These are phyloP conservation scores for Microtus ochrogaster DNA, from an alignment of 2,113 vertebrate genomes.

Conservation along the genomic window DNA sequence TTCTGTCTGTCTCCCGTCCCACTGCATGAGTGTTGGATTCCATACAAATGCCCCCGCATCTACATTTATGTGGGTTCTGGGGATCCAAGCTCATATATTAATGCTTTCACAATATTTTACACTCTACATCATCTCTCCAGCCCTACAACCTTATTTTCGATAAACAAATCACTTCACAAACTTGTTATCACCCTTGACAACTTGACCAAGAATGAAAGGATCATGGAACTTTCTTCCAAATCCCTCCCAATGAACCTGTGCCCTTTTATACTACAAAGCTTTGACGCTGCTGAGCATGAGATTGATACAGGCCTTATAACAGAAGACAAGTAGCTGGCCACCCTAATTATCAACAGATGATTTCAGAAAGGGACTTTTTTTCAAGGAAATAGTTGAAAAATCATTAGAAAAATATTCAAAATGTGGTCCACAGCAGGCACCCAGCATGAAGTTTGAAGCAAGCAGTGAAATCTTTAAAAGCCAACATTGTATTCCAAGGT, in stretches of 20 bases:
- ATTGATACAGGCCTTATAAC: not conserved
- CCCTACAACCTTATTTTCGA: not conserved
- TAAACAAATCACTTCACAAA: not conserved
- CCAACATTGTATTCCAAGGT: constrained; percentile 72
- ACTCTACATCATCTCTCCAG: not conserved
- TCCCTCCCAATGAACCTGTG: not conserved
- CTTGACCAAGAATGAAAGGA: not conserved
- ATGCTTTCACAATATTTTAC: not conserved
- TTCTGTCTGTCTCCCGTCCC: not conserved
- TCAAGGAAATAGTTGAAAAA: constrained; percentile 72
- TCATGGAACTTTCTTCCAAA: constrained; percentile 16
- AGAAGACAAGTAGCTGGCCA: constrained; percentile 9
- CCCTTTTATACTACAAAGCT: not conserved
- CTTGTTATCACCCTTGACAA: not conserved
- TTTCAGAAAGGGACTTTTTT: constrained; percentile 74
- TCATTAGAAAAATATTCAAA: constrained; percentile 75
- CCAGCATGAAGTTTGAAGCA: constrained; percentile 68
- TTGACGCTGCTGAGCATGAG: not conserved
- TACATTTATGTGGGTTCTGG: not conserved
- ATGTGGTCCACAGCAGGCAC: constrained; percentile 74
- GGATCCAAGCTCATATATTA: not conserved
- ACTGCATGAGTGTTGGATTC: too few species aligned
- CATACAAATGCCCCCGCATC: not conserved
- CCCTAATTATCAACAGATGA: constrained; percentile 69
- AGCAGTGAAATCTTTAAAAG: constrained; percentile 78